Conservation (phyloP, 2,797 vertebrate species). For the Xyrichtys novacula region DNA sequence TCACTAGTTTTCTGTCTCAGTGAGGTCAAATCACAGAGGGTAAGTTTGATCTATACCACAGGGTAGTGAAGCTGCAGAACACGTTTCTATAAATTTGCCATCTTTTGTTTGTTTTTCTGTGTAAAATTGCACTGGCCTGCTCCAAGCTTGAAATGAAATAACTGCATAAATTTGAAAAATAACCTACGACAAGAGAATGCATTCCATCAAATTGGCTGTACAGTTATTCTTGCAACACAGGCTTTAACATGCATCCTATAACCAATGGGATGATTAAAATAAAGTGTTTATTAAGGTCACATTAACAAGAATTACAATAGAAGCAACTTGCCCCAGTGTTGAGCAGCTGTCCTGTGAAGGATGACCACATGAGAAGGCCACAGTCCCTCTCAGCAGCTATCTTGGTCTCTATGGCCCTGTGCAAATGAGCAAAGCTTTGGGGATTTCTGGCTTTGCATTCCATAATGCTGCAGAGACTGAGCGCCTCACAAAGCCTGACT, state of each 20-base stretch:
- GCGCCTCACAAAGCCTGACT: constrained; percentile 83
- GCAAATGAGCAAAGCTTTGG: constrained; percentile 84
- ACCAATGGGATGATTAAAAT: background rate
- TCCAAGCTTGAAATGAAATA: too few relatives aligned
- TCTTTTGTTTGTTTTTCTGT: too few relatives aligned
- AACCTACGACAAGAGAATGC: too few relatives aligned
- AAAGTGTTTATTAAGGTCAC: background rate
- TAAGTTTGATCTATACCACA: too few relatives aligned
- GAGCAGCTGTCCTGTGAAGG: constrained; percentile 48
- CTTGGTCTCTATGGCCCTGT: constrained; percentile 70
- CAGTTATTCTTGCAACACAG: background rate
- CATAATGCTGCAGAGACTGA: constrained; percentile 81
- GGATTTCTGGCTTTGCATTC: constrained; percentile 87
- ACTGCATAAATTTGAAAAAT: too few relatives aligned
- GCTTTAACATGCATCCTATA: background rate
- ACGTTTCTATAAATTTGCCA: too few relatives aligned
- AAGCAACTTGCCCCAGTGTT: constrained; percentile 33
- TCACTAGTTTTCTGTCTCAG: too few relatives aligned
- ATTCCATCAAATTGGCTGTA: too few relatives aligned
- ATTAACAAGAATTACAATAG: constrained; percentile 16
- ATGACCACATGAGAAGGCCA: constrained; percentile 55
- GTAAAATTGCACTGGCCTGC: too few relatives aligned
- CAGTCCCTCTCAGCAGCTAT: constrained; percentile 74
- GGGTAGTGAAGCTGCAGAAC: too few relatives aligned
- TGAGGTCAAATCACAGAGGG: too few relatives aligned